Conservation (phyloP, 2,888 invertebrate genomes). For the Dicyrtomina minuta region DNA sequence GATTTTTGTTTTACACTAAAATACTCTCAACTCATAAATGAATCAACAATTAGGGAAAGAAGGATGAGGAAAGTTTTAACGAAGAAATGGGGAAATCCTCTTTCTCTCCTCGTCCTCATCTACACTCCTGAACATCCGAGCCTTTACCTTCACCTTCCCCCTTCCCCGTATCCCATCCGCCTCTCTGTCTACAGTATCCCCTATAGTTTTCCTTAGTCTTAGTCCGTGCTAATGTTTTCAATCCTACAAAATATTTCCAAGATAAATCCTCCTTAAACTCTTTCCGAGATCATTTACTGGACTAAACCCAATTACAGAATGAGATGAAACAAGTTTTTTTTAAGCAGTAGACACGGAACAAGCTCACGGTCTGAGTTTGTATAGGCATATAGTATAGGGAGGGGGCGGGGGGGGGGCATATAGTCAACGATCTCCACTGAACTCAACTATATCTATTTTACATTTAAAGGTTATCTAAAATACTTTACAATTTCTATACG, state of each 20-base stretch:
- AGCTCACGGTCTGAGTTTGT: too few species aligned
- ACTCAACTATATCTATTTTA: too few species aligned
- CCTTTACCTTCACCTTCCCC: not conserved
- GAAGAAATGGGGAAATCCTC: not conserved
- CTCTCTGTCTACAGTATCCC: not conserved
- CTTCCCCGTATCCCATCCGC: not conserved
- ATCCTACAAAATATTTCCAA: not conserved
- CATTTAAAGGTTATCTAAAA: too few species aligned
- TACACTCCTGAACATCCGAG: not conserved
- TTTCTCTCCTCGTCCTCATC: not conserved
- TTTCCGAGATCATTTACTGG: conserved; percentile 1
- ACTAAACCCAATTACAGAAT: not conserved
- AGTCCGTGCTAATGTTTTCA: not conserved
- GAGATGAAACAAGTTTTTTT: too few species aligned
- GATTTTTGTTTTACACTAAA: not conserved
- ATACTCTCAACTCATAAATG: too few species aligned
- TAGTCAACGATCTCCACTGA: too few species aligned
- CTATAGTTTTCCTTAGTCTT: not conserved
- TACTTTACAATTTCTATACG: too few species aligned
- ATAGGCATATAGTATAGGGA: too few species aligned
- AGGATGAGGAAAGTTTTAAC: too few species aligned
- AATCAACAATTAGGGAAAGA: too few species aligned
- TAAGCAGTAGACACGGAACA: too few species aligned
- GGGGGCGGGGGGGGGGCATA: too few species aligned
- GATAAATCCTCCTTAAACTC: conserved; percentile 1